Percentiles rank a stretch among this genome's conserved stretches.
These are phyloP conservation scores for Pipistrellus kuhlii DNA, from an alignment of 2,797 vertebrate species.

Conservation along the genomic window DNA sequence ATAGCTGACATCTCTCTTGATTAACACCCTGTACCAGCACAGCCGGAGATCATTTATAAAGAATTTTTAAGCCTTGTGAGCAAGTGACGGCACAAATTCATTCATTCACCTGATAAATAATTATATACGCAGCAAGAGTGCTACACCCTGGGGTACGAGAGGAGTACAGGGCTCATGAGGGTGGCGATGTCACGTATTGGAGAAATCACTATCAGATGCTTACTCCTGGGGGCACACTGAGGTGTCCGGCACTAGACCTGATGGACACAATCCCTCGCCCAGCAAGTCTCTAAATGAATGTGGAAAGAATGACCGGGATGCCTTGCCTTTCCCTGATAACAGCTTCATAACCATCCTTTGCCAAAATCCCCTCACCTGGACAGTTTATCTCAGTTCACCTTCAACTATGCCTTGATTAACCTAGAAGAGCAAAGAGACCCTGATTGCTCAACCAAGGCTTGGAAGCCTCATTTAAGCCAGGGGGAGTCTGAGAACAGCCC, in stretches of 20 bases:
- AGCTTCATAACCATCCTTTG: accelerated
- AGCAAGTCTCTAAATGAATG: accelerated
- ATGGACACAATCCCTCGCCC: neutral
- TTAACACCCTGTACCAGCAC: neutral
- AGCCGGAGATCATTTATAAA: neutral
- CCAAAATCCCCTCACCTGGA: too few species aligned
- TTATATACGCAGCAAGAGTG: neutral
- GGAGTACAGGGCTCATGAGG: neutral
- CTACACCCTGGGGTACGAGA: neutral
- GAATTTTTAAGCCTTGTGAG: neutral
- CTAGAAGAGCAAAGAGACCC: neutral
- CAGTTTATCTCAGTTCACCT: neutral
- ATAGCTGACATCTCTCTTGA: too few species aligned
- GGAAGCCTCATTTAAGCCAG: neutral
- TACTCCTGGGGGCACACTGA: neutral
- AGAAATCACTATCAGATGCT: neutral
- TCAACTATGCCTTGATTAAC: too few species aligned
- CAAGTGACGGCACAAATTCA: too few species aligned
- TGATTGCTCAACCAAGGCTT: neutral
- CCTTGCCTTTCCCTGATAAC: neutral
- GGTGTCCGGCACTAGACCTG: neutral
- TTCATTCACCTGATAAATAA: neutral
- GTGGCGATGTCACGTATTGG: neutral
- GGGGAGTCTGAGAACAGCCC: neutral
- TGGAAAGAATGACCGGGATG: accelerated